phyloP scores from a whole-genome alignment of 2,888 invertebrate species.

The Macaria liturata region DNA sequence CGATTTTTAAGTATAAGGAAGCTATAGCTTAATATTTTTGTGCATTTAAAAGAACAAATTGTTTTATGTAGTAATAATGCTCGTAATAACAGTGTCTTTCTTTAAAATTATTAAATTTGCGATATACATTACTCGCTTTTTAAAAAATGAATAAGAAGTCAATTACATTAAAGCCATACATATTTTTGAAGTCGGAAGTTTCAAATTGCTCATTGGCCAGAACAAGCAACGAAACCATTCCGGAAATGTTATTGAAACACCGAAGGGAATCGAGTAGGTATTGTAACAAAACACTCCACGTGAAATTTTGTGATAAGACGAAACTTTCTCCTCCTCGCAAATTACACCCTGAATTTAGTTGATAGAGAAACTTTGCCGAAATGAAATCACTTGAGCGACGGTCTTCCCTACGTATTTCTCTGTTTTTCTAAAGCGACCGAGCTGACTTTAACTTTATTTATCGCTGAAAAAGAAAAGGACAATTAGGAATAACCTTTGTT shows the following conservation, averaged over 20 bases:
- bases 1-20: too few relatives aligned
- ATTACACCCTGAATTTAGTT: slow-evolving; percentile 77
- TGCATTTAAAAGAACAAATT: too few relatives aligned
- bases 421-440: slow-evolving; percentile 61
- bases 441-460: slow-evolving; percentile 47
- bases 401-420: slow-evolving; percentile 45
- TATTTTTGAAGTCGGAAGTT: not conserved
- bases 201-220: not conserved
- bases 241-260: slow-evolving; percentile 37
- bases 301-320: slow-evolving; percentile 78
- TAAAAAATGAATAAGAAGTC: too few relatives aligned
- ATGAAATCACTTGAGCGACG: slow-evolving; percentile 74
- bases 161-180: too few relatives aligned
- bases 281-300: slow-evolving; percentile 77
- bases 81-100: too few relatives aligned
- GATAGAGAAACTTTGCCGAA: slow-evolving; percentile 77
- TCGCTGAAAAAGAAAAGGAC: slow-evolving; percentile 27
- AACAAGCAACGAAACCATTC: slow-evolving; percentile 24
- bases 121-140: too few relatives aligned
- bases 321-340: slow-evolving; percentile 76
- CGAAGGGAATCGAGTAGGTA: slow-evolving; percentile 64
- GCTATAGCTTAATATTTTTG: too few relatives aligned
- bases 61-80: too few relatives aligned
- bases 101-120: too few relatives aligned
- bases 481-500: slow-evolving; percentile 18